Base-by-base conservation (phyloP, 2,797 vertebrate species). In the Sebastes reedi region DNA sequence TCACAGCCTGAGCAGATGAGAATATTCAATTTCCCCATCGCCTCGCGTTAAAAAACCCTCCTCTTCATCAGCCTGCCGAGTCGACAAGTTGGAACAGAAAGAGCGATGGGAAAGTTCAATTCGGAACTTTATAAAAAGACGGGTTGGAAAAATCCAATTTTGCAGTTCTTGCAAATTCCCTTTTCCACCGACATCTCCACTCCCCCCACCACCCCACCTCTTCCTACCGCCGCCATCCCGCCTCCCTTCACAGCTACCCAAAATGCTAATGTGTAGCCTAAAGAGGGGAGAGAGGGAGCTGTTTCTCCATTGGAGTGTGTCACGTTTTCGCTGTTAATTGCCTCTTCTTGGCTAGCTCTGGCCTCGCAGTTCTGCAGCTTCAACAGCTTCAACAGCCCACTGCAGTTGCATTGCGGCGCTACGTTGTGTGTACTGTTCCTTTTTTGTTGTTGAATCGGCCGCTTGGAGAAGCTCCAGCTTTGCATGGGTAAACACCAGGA, bases 111-210 rank as follows among this genome's bases (percentile, higher is more conserved):
- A 85, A 87, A 91, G 84, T 89, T 90, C 79, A 76, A 71, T 87
- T 83, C 18, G 1, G 46, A 91, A 80, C 83, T 89, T 82, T 72
- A 39, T 39, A 72, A 79, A 81, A 89, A 74, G 52, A 77, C 50
- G 52, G 76, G 54, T 64, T 74, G 80, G 66, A 89, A 93, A 93
- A 94, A 93, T 93, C 81, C 88, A 92, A 91, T 92, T 93, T 86
- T 93, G 93, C 89, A 88, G 72, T 81, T 88, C 46, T 82, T 88
- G 89, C 93, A 92, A 82, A 91, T 90, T 85, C 54, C 59, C 55
- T 42, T 42, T 70, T 54, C 55, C 55, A 30, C 50, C n/a, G 3
- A 64, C 34, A 55, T 27, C 24, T 72, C 55, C 46, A 0, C 6
- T 14, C 22, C 62, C 10, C 32, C 2, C 54, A 12, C 11, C 25